A percentile compares a stretch with the other conserved stretches of the same genome.
These are phyloP conservation scores for Nomada ruficornis DNA, from an alignment of 2,888 invertebrate species.

Conservation along the genomic window DNA sequence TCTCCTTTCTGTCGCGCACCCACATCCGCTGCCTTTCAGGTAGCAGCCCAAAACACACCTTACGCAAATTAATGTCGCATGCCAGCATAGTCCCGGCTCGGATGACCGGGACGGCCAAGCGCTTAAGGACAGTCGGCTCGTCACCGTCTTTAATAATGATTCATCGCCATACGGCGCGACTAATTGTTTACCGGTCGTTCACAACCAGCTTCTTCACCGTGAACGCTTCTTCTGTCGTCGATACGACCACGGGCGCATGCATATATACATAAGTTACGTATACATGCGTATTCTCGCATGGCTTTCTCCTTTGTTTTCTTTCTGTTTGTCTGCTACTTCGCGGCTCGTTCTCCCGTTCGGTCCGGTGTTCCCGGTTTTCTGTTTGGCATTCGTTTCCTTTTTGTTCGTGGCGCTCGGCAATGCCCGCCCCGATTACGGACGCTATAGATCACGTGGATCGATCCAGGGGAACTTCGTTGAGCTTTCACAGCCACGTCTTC, in stretches of 20 bases:
- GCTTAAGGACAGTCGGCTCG: slow-evolving; percentile 62
- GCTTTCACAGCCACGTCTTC: not conserved
- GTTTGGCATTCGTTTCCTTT: not conserved
- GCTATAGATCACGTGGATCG: not conserved
- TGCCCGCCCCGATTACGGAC: slow-evolving; percentile 11
- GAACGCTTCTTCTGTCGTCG: slow-evolving; percentile 60
- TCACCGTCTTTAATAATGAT: slow-evolving; percentile 74
- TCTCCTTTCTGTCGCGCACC: slow-evolving; percentile 75
- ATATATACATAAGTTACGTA: not conserved
- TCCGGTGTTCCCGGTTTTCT: slow-evolving; percentile 47
- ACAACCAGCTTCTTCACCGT: slow-evolving; percentile 59
- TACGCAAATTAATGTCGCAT: slow-evolving; percentile 77
- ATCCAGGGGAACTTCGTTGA: not conserved
- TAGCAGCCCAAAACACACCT: slow-evolving; percentile 77
- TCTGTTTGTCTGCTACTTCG: slow-evolving; percentile 44
- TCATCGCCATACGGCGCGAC: slow-evolving; percentile 75
- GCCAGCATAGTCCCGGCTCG: slow-evolving; percentile 64
- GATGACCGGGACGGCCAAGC: slow-evolving; percentile 64
- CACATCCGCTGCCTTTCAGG: slow-evolving; percentile 76
- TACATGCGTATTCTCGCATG: slow-evolving; percentile 62
- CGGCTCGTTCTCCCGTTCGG: slow-evolving; percentile 39
- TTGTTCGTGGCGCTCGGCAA: not conserved
- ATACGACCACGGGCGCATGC: slow-evolving; percentile 19
- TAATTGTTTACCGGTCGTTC: slow-evolving; percentile 75
- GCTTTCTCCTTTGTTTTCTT: slow-evolving; percentile 54